Percentiles rank a stretch among this genome's conserved stretches.
Evolutionary conservation across 2,888 invertebrate species (phyloP).

Genomic region (Diaphora mendica): DNA sequence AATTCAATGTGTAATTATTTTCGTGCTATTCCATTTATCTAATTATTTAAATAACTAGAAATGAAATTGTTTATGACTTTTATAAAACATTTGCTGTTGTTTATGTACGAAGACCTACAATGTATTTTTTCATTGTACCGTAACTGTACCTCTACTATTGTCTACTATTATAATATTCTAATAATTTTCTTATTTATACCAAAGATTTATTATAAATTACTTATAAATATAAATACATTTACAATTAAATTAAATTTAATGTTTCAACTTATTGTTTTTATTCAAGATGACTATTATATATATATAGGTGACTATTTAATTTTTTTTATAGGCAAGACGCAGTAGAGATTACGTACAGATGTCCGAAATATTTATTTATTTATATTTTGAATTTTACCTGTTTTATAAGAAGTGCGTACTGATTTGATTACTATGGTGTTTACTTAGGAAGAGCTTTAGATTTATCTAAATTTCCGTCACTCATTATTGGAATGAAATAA

Average conservation of each 20-base stretch:
- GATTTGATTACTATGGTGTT: too few species aligned
- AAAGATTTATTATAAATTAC: conserved; percentile 42
- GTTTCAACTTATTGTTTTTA: conserved; percentile 24
- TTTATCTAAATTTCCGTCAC: too few species aligned
- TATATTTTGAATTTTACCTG: too few species aligned
- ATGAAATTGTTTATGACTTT: neutral
- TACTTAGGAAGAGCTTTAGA: too few species aligned
- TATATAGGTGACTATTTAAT: too few species aligned
- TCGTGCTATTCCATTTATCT: neutral
- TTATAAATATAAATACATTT: conserved; percentile 32
- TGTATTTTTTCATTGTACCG: neutral
- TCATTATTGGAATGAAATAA: too few species aligned
- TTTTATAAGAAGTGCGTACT: too few species aligned
- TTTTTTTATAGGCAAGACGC: neutral
- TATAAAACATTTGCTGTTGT: neutral
- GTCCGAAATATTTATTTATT: too few species aligned
- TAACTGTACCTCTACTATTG: neutral
- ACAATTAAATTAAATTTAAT: conserved; percentile 28
- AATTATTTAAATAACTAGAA: neutral
- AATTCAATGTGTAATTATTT: neutral
- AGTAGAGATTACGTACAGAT: neutral
- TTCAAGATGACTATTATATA: neutral
- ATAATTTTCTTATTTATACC: conserved; percentile 41
- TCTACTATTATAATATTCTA: neutral
- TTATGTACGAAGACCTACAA: neutral